Conservation (phyloP, 2,113 vertebrate species). For the Menura novaehollandiae region DNA sequence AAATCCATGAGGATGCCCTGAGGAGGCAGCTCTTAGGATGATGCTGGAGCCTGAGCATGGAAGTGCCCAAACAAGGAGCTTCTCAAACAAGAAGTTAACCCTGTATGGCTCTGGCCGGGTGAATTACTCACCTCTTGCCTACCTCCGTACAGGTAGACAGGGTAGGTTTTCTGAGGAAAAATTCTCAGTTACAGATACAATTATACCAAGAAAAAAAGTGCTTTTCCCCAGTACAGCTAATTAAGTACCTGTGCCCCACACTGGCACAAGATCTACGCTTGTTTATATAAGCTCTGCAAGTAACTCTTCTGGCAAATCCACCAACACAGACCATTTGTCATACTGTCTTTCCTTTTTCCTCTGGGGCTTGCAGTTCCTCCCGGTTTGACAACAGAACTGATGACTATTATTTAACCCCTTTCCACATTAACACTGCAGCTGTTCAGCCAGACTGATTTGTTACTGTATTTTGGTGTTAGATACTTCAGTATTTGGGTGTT, state of each 20-base stretch:
- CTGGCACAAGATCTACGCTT: background rate
- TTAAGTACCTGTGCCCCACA: background rate
- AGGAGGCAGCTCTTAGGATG: background rate
- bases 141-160: background rate
- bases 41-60: background rate
- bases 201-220: background rate
- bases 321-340: background rate
- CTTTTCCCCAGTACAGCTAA: background rate
- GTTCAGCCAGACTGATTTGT: background rate
- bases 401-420: conserved; percentile 17
- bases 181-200: background rate
- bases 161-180: background rate
- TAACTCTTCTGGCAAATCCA: conserved; percentile 9
- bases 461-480: background rate
- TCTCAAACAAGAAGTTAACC: background rate
- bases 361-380: background rate
- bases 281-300: background rate
- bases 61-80: background rate
- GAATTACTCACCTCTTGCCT: background rate
- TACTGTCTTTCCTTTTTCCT: background rate
- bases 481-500: background rate
- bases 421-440: background rate
- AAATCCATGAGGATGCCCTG: rapidly evolving
- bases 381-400: background rate
- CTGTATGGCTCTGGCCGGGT: background rate